Conservation (phyloP, 2,113 vertebrate species). For the Festucalex cinctus region DNA sequence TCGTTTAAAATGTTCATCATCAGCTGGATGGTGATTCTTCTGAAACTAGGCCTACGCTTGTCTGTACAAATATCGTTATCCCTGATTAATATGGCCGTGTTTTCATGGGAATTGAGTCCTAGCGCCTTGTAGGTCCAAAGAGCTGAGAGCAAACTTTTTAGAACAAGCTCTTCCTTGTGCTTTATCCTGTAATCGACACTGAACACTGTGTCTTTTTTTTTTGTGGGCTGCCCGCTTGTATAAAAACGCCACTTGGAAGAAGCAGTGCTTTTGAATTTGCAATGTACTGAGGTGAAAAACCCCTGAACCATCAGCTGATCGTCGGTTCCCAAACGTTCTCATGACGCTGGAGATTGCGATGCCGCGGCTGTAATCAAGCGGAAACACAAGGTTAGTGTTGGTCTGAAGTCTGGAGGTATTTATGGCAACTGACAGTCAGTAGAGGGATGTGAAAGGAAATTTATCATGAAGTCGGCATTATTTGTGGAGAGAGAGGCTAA, state of each 20-base stretch:
- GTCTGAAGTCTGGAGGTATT: neutral
- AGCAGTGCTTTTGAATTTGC: neutral
- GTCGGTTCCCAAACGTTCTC: slow-evolving; percentile 13
- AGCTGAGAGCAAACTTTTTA: neutral
- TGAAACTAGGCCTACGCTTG: neutral
- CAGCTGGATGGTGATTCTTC: neutral
- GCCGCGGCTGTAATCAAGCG: slow-evolving; percentile 1
- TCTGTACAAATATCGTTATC: neutral
- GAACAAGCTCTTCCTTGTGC: slow-evolving; percentile 1
- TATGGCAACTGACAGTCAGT: neutral
- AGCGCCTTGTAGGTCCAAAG: slow-evolving; percentile 14
- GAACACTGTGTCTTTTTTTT: slow-evolving; percentile 1
- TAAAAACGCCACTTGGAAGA: neutral
- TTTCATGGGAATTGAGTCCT: slow-evolving; percentile 19
- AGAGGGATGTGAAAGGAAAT: slow-evolving; percentile 23
- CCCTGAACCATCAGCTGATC: slow-evolving; percentile 9
- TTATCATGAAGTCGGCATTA: neutral
- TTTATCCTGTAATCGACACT: neutral
- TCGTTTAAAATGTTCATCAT: neutral
- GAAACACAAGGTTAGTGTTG: neutral
- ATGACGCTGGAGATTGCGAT: slow-evolving; percentile 13
- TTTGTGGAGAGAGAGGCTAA: neutral
- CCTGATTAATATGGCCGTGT: slow-evolving; percentile 17
- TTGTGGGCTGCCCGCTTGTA: neutral
- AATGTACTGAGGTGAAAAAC: neutral